These are phyloP conservation scores for Gopherus flavomarginatus DNA, from an alignment of 2,113 vertebrate species.

Conservation along the genomic window DNA sequence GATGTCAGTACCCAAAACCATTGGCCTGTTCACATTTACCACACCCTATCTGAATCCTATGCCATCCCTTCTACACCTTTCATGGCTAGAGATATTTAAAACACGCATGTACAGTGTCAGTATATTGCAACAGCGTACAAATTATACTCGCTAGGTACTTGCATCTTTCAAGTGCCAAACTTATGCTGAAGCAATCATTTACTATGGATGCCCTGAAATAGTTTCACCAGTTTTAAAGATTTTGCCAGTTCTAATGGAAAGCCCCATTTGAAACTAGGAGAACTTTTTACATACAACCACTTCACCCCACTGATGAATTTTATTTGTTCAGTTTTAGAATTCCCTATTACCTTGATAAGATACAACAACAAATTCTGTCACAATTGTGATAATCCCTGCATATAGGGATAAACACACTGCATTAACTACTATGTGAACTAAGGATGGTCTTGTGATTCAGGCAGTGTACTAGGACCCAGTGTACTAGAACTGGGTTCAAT, in stretches of 20 bases:
- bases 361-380: not conserved
- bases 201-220: not conserved
- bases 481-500: not conserved
- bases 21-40: accelerated
- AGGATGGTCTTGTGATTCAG: not conserved
- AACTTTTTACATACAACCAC: not conserved
- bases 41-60: not conserved
- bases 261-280: accelerated
- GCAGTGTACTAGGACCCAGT: accelerated
- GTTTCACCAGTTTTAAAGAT: not conserved
- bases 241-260: not conserved
- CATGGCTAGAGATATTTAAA: not conserved
- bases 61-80: not conserved
- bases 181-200: not conserved
- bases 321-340: not conserved
- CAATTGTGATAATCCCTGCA: not conserved
- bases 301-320: not conserved
- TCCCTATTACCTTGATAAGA: not conserved
- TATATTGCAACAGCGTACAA: not conserved
- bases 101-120: not conserved
- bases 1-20: not conserved
- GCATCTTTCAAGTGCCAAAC: not conserved
- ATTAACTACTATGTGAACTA: not conserved
- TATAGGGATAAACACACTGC: not conserved
- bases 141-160: not conserved